Evolutionary conservation across 1,140 invertebrate genomes (phyloP), one percentile per base, ranked within the genome.

Genomic region (Nasonia longicornis): DNA sequence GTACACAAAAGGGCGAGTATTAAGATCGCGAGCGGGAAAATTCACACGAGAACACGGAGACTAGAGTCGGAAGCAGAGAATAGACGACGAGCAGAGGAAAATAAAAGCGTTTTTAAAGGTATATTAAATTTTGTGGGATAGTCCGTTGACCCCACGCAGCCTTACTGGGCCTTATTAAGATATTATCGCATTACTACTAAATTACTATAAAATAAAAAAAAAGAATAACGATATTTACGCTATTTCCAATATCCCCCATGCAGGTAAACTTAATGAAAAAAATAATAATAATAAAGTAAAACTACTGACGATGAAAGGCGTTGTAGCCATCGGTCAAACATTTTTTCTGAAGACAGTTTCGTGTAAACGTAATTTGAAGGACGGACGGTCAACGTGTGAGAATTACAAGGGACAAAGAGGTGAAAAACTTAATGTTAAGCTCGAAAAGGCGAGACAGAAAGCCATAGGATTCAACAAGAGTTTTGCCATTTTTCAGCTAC

Each of bases 151-250:
- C 89, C 90, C 89, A 91, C 90, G 87, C 86, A 90, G 90, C 90
- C 90, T 91, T 91, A 91, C 89, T 91, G 87, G 90, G 90, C 90
- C 90, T 91, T 91, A 91, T 88, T 91, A 91, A 91, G 86, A 87
- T 90, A 91, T 90, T 88, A 89, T 89, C 87, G 86, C 89, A 89
- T 89, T 87, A 88, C 81, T 89, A 88, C 85, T 89, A 87, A 89
- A 89, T 89, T 85, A 87, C 63, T 88, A 88, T 85, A 89, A 85
- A 85, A 84, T 84, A 82, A 85, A 85, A 85, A 26, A 85, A 82
- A 84, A 86, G 83, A 88, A 87, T 85, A 84, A 86, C 83, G 84
- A 86, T 86, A 88, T 87, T 88, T 88, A 88, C 85, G 88, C 87
- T 88, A 89, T 84, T 87, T 87, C 83, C 86, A 87, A 85, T 87